Conservation (phyloP, 2,113 vertebrate species). For the Percina caprodes region DNA sequence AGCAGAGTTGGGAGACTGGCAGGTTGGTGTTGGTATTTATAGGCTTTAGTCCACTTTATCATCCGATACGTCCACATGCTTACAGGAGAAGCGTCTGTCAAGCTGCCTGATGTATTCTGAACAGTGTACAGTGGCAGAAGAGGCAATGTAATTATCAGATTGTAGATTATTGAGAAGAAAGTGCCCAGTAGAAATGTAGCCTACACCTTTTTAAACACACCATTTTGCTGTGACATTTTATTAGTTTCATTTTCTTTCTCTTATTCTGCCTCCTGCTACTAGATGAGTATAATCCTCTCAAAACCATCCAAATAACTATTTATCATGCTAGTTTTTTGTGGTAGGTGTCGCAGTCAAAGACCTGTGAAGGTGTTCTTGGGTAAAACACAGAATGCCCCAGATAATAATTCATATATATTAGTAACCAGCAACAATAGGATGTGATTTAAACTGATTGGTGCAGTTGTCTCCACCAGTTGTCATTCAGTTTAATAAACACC, state of each 20-base stretch:
- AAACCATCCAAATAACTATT: neutral
- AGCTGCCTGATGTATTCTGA: neutral
- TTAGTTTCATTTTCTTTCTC: neutral
- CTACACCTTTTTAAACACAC: neutral
- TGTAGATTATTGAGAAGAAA: neutral
- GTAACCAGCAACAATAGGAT: neutral
- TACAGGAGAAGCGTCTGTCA: conserved; percentile 2
- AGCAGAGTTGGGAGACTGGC: neutral
- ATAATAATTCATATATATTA: neutral
- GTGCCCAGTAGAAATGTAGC: neutral
- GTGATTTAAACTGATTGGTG: neutral
- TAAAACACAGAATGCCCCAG: neutral
- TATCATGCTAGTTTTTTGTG: neutral
- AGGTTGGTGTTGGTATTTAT: conserved; percentile 59
- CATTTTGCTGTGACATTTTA: neutral
- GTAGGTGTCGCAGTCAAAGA: neutral
- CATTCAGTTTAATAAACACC: neutral
- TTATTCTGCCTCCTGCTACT: neutral
- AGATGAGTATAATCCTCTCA: neutral
- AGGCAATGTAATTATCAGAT: neutral
- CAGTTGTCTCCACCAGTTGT: neutral
- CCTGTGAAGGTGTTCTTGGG: neutral
- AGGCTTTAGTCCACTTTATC: conserved; percentile 55
- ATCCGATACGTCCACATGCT: conserved; percentile 43
- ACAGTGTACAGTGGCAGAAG: neutral